phyloP scores from a whole-genome alignment of 2,797 vertebrate species.

The Enteromius viviparus region DNA sequence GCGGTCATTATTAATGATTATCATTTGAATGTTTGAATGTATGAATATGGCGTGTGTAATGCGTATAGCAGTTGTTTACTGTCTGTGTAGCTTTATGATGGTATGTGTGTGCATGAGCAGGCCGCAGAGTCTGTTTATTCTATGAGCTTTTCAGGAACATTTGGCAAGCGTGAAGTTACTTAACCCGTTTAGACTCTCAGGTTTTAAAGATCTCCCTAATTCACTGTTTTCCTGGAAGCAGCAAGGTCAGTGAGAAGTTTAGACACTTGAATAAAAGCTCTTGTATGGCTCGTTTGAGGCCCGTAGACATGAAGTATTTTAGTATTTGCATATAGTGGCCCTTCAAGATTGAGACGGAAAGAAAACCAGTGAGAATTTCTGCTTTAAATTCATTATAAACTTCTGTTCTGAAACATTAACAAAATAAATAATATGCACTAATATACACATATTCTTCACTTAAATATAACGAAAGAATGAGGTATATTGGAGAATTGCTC shows the following conservation, averaged over 20 bases:
- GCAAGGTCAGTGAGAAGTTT: constrained; percentile 37
- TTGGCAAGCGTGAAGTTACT: constrained; percentile 52
- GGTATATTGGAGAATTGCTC: neutral
- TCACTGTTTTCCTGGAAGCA: constrained; percentile 23
- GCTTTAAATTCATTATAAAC: neutral
- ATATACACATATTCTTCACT: neutral
- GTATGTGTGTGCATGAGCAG: neutral
- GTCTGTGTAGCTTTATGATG: neutral
- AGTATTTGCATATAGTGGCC: constrained; percentile 19
- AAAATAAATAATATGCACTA: neutral
- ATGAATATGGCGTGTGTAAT: neutral
- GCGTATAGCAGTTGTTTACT: neutral
- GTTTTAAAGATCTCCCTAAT: constrained; percentile 14
- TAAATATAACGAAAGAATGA: neutral
- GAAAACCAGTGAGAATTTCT: constrained; percentile 15
- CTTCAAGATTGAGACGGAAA: constrained; percentile 8
- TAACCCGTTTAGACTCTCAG: constrained; percentile 54
- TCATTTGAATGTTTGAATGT: neutral
- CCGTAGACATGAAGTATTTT: neutral
- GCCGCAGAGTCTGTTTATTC: constrained; percentile 61
- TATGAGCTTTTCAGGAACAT: constrained; percentile 60
- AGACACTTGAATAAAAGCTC: constrained; percentile 42
- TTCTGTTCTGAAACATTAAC: neutral
- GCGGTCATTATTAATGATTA: neutral
- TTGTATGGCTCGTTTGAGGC: constrained; percentile 33